Base-by-base conservation (phyloP, 2,113 vertebrate genomes). In the Cyanoramphus novaezelandiae region DNA sequence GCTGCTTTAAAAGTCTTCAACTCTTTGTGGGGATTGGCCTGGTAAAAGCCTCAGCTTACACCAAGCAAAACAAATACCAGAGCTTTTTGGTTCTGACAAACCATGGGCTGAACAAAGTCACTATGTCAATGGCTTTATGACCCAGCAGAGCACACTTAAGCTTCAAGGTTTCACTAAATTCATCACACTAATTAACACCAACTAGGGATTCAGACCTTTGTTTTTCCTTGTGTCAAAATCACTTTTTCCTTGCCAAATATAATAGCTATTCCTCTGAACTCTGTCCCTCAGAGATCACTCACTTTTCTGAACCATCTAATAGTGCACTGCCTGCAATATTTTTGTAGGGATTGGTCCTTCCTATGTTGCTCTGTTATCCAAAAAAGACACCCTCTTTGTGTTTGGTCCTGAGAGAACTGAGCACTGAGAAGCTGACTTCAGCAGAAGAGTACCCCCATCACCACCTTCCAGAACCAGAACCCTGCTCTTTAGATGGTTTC, bases 201-300 rank as follows among this genome's bases (percentile, higher is more conserved):
- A 10, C 53, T 43, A 74, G 19, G 18, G 70, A 76, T 82, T 89
- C 74, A 72, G 81, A 81, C 25, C 14, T 82, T 60, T 78, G n/a
- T 67, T 90, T 91, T 72, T 16, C 72, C 50, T 81, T 71, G 29
- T 17, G 47, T 86, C 65, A 47, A 72, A 95, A 85, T 69, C 65
- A 84, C 75, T 69, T 81, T 86, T 85, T 76, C 44, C n/a, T 87
- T 91, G 89, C 69, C 93, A 94, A 92, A 55, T 68, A 10, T 31
- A 92, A 87, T 24, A 87, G 44, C 35, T 72, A 24, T n/a, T 93
- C 33, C 82, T 83, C 67, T 74, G 35, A 94, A 86, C 11, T 27
- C 39, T 31, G 44, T 28, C 53, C 89, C 91, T 82, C 37, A 18
- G 87, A 92, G 84, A 91, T 44, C 49, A 33, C 37, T 79, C 53